Evolutionary conservation across 1,140 invertebrate species (phyloP), one percentile per base, ranked within the genome.

Genomic region (Argopecten irradians): DNA sequence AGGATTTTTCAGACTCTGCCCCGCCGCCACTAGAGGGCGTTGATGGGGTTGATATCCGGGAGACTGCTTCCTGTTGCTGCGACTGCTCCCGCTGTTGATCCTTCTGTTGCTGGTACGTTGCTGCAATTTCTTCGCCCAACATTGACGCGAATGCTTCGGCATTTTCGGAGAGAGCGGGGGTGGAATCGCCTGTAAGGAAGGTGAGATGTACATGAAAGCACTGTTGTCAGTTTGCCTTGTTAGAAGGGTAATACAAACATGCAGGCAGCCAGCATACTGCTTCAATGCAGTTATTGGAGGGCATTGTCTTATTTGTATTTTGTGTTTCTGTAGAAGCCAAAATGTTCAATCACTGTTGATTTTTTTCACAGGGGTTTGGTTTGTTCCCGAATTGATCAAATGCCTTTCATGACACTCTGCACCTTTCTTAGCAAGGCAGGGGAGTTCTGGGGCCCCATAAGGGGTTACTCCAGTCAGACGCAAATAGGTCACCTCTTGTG

Each of bases 151-250:
- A 93, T 83, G 90, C 92, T 86, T 92, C 92, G 33, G 92, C 88
- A 87, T 90, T 92, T 86, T 91, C 90, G 84, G 91, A 91, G 14
- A 91, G 88, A 36, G 90, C 89, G 46, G 92, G 89, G 82, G 91
- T 88, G 22, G 90, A 89, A 87, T 86, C 90, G 86, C 92, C 93
- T 94, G 93, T 87, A 94, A 94, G 93, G 93, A 93, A 94, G 93
- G 93, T 93, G 93, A 93, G 92, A 93, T 92, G 92, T 91, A 92
- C 93, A 93, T 93, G 92, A 92, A 90, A 90, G 89, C 46, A 46
- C 34, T 83, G 82, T 86, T n/a, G 55, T 71, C 55, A 71, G 55
- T 22, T 28, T 28, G 22, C n/a, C 55, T 71, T 71, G 55, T 71
- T 71, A 71, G 55, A 71, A n/a, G 55, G 55, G 55, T 28, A 71